These are phyloP conservation scores for Haplochromis vanheusdeni DNA, from an alignment of 2,113 vertebrate genomes.

Conservation along the genomic window DNA sequence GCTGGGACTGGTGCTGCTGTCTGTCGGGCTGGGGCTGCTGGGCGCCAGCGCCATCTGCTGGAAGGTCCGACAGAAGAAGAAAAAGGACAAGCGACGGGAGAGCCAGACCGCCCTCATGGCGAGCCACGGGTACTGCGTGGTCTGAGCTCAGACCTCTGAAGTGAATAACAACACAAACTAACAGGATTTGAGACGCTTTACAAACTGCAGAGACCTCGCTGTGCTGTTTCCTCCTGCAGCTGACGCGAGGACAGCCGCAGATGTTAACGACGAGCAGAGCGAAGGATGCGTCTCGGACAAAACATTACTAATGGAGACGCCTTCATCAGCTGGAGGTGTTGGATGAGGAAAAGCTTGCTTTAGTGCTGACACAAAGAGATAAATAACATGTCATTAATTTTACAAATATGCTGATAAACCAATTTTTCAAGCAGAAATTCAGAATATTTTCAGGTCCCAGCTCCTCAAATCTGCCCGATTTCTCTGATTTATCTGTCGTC, in stretches of 20 bases:
- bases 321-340: neutral
- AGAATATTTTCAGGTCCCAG: neutral
- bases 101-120: conserved; percentile 83
- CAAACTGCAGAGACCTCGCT: neutral
- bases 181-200: neutral
- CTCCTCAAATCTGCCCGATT: neutral
- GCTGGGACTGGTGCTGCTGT: conserved; percentile 82
- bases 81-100: conserved; percentile 79
- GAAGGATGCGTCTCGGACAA: neutral
- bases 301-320: neutral
- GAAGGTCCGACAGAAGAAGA: conserved; percentile 76
- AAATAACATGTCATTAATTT: neutral
- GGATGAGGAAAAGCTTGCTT: neutral
- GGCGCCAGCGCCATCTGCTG: conserved; percentile 81
- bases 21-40: conserved; percentile 77
- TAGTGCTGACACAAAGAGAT: neutral
- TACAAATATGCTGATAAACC: neutral
- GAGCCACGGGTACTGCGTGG: conserved; percentile 55
- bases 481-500: neutral
- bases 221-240: neutral
- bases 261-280: neutral
- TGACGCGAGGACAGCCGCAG: neutral
- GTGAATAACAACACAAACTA: neutral
- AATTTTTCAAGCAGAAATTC: neutral
- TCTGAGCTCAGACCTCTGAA: neutral